Conservation (phyloP, 2,797 vertebrate species). For the Amblyraja radiata region DNA sequence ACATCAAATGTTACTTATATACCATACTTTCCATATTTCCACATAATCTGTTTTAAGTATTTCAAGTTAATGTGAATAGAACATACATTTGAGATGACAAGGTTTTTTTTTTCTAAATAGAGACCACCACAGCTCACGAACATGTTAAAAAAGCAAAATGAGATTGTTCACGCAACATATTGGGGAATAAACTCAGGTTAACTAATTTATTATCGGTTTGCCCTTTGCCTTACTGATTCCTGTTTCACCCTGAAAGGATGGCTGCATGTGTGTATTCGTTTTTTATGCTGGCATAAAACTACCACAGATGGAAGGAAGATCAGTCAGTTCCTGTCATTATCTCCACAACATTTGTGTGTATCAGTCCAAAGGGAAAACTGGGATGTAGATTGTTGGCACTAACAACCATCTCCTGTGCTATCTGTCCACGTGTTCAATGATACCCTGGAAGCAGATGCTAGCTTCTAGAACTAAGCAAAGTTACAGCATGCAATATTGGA, state of each 20-base stretch:
- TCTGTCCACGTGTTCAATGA: neutral
- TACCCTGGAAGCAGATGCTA: neutral
- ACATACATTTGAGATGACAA: neutral
- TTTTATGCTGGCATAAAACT: neutral
- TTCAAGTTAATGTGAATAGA: neutral
- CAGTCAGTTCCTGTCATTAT: neutral
- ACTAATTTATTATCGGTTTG: neutral
- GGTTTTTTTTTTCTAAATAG: neutral
- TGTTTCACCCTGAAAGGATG: neutral
- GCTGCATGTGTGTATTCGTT: neutral
- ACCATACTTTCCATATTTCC: neutral
- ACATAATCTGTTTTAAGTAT: neutral
- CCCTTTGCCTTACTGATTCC: neutral
- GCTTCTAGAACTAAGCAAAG: neutral
- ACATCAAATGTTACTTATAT: neutral
- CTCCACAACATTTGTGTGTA: neutral
- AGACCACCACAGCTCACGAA: neutral
- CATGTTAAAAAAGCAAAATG: neutral
- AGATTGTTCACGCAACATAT: neutral
- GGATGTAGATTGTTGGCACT: neutral
- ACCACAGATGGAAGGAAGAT: neutral
- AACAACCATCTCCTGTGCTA: neutral
- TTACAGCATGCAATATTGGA: neutral
- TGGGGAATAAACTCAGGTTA: neutral
- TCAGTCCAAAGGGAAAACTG: conserved; percentile 4